phyloP scores from a whole-genome alignment of 2,797 vertebrate genomes.

The Ctenochaetus hawaiiensis region DNA sequence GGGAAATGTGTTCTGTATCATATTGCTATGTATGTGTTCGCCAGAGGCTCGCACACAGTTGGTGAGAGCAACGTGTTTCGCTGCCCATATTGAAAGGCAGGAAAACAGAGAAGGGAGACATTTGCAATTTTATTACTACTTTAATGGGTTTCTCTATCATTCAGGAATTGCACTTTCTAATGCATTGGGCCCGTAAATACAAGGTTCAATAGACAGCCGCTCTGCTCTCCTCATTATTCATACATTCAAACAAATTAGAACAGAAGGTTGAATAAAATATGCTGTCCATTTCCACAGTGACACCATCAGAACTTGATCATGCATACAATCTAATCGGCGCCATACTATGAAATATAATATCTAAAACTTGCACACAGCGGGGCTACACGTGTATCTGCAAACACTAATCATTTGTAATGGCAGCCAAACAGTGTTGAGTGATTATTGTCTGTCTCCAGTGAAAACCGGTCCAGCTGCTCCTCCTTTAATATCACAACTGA shows the following conservation, averaged over 20 bases:
- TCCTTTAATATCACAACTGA: not conserved
- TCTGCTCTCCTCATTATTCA: conserved; percentile 81
- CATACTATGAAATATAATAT: conserved; percentile 55
- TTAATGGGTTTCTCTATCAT: conserved; percentile 83
- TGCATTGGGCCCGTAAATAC: conserved; percentile 80
- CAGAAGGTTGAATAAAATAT: conserved; percentile 80
- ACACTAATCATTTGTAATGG: conserved; percentile 63
- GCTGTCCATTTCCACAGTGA: conserved; percentile 74
- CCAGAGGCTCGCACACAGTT: conserved; percentile 62
- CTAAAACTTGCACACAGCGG: conserved; percentile 40
- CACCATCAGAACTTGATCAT: conserved; percentile 72
- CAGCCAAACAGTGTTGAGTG: conserved; percentile 31
- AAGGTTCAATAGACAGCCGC: conserved; percentile 79
- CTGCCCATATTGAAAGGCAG: conserved; percentile 75
- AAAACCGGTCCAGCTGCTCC: conserved; percentile 33
- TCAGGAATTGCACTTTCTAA: conserved; percentile 81
- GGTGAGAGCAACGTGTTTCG: conserved; percentile 65
- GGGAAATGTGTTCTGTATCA: conserved; percentile 79
- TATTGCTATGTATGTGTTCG: conserved; percentile 75
- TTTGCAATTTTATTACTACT: conserved; percentile 86
- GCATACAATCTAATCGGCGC: conserved; percentile 72
- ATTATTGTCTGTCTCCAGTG: conserved; percentile 42
- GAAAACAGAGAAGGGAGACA: conserved; percentile 78
- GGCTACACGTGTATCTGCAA: conserved; percentile 46
- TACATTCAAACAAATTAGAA: conserved; percentile 82